phyloP scores from a whole-genome alignment of 2,113 vertebrate genomes.

The Nycticryphes semicollaris region DNA sequence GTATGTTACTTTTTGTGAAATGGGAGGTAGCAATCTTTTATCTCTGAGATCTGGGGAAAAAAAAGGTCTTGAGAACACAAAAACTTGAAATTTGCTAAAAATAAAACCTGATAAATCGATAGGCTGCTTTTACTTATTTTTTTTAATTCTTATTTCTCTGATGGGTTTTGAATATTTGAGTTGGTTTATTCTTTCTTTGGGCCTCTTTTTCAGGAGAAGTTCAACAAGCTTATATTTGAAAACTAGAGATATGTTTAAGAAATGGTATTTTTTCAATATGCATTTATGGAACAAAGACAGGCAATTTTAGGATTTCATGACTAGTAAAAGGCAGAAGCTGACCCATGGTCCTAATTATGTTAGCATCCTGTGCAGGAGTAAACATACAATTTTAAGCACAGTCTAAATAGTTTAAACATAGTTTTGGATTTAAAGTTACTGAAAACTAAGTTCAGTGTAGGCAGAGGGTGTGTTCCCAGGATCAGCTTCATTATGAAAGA shows the following conservation, averaged over 20 bases:
- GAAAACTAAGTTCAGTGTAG: not conserved
- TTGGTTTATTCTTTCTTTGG: not conserved
- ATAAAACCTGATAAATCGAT: not conserved
- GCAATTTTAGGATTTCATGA: not conserved
- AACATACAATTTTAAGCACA: not conserved
- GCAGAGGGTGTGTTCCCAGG: not conserved
- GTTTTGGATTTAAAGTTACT: not conserved
- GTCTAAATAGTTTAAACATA: not conserved
- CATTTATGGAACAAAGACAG: not conserved
- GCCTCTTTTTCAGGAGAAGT: not conserved
- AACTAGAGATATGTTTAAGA: not conserved
- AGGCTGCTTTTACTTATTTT: not conserved
- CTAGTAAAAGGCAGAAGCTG: not conserved
- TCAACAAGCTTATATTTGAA: not conserved
- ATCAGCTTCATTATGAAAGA: conserved; percentile 9
- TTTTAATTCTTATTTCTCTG: not conserved
- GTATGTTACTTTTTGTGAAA: not conserved
- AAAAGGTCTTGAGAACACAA: not conserved
- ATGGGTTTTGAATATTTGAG: not conserved
- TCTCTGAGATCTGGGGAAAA: not conserved
- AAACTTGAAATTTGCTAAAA: not conserved
- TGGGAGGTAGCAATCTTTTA: not conserved
- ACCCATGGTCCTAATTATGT: not conserved
- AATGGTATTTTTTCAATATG: not conserved
- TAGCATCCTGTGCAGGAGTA: not conserved